Percentiles rank a stretch among this genome's conserved stretches.
phyloP scores from a whole-genome alignment of 2,113 vertebrate species.

The Zingel zingel region DNA sequence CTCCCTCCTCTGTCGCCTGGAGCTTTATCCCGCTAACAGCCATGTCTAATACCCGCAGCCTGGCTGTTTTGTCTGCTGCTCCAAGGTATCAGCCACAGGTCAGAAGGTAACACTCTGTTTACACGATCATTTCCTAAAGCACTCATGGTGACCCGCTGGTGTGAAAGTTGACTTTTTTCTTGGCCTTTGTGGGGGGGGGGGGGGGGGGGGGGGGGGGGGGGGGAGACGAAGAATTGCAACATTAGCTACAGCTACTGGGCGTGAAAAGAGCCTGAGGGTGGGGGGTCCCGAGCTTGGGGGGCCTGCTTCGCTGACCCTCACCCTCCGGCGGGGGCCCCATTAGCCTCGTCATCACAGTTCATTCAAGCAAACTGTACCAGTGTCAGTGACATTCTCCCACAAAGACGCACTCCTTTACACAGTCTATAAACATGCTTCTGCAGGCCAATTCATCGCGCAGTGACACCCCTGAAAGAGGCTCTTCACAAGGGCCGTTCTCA shows the following conservation, averaged over 20 bases:
- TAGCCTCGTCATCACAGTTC: conserved; percentile 90
- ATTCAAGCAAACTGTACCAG: conserved; percentile 91
- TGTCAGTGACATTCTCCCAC: conserved; percentile 91
- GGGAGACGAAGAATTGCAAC: conserved; percentile 87
- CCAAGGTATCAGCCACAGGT: conserved; percentile 92
- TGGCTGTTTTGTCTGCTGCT: conserved; percentile 88
- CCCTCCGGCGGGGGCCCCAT: conserved; percentile 86
- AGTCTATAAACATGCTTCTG: conserved; percentile 93
- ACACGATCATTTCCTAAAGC: conserved; percentile 94
- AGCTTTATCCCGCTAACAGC: conserved; percentile 93
- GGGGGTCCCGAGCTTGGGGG: conserved; percentile 84
- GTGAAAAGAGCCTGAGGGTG: conserved; percentile 89
- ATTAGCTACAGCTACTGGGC: conserved; percentile 92
- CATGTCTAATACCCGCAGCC: conserved; percentile 92
- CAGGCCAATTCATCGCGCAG: conserved; percentile 88
- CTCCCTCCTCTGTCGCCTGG: conserved; percentile 75
- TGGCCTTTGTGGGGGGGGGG: conserved; percentile 81
- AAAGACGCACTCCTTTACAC: conserved; percentile 93
- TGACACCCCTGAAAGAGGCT: conserved; percentile 87
- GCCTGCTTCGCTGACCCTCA: conserved; percentile 69
- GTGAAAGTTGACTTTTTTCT: conserved; percentile 92
- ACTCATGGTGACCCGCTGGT: conserved; percentile 88
- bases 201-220: conserved; percentile 66
- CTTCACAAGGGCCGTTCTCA: conserved; percentile 78
- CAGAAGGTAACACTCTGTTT: conserved; percentile 97